A percentile compares a stretch with the other conserved stretches of the same genome.
phyloP scores from a whole-genome alignment of 1,140 invertebrate genomes.

The Cryptotermes secundus region DNA sequence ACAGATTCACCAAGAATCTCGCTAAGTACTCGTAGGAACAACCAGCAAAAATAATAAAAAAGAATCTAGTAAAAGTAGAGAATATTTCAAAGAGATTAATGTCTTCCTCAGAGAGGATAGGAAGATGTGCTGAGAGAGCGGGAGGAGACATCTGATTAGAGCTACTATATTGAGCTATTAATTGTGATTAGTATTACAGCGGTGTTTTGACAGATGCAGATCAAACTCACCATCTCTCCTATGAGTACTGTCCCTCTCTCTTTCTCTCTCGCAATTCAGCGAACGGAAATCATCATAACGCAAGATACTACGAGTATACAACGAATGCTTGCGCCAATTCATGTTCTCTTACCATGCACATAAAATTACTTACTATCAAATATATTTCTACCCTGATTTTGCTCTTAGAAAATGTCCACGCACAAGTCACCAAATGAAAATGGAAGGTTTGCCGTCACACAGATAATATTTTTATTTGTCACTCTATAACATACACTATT shows the following conservation, averaged over 20 bases:
- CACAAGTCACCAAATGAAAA: too few species aligned
- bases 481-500: too few species aligned
- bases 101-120: neutral
- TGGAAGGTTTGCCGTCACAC: too few species aligned
- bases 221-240: neutral
- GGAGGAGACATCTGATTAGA: neutral
- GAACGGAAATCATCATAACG: neutral
- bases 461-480: too few species aligned
- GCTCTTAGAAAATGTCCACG: too few species aligned
- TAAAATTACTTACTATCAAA: too few species aligned
- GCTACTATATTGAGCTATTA: neutral
- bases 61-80: conserved; percentile 7
- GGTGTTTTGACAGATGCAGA: neutral
- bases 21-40: conserved; percentile 10
- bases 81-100: conserved; percentile 18
- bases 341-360: neutral
- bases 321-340: neutral
- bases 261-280: neutral
- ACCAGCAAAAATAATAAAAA: conserved; percentile 8
- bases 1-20: conserved; percentile 8
- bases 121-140: neutral
- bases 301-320: neutral
- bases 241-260: neutral
- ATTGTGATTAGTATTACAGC: neutral
- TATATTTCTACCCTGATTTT: too few species aligned